Conservation (phyloP, 2,888 invertebrate species). For the Fragum whitleyi region DNA sequence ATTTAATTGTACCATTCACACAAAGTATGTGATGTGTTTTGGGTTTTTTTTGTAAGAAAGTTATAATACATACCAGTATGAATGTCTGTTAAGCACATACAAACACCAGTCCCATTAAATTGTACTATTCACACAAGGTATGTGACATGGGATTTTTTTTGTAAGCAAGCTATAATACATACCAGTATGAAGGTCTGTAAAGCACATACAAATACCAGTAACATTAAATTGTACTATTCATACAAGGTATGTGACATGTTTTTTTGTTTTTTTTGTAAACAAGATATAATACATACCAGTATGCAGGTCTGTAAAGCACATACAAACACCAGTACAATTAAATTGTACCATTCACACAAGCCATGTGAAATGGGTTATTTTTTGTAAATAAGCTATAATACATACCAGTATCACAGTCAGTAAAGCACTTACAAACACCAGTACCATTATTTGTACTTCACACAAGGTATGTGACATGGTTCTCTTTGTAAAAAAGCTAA, state of each 20-base stretch:
- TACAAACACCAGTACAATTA: constrained; percentile 63
- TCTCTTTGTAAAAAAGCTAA: background rate
- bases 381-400: constrained; percentile 41
- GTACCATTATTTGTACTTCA: constrained; percentile 71
- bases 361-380: constrained; percentile 69
- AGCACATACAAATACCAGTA: constrained; percentile 68
- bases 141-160: constrained; percentile 57
- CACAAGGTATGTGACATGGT: constrained; percentile 69
- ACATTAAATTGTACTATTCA: constrained; percentile 73
- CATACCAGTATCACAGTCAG: constrained; percentile 55
- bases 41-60: too few species aligned
- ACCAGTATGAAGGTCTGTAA: constrained; percentile 57
- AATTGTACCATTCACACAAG: constrained; percentile 76
- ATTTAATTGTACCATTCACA: background rate
- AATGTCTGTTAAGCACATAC: constrained; percentile 66
- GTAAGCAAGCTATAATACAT: background rate
- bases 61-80: constrained; percentile 34
- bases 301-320: constrained; percentile 61
- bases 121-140: constrained; percentile 73
- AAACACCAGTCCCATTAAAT: constrained; percentile 64
- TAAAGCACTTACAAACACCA: constrained; percentile 68
- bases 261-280: constrained; percentile 72
- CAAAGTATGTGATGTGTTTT: too few species aligned
- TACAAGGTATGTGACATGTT: constrained; percentile 70
- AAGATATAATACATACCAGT: constrained; percentile 63